Percentiles rank a stretch among this genome's conserved stretches.
Evolutionary conservation across 2,797 vertebrate species (phyloP).

Genomic region (Crocidura indochinensis): DNA sequence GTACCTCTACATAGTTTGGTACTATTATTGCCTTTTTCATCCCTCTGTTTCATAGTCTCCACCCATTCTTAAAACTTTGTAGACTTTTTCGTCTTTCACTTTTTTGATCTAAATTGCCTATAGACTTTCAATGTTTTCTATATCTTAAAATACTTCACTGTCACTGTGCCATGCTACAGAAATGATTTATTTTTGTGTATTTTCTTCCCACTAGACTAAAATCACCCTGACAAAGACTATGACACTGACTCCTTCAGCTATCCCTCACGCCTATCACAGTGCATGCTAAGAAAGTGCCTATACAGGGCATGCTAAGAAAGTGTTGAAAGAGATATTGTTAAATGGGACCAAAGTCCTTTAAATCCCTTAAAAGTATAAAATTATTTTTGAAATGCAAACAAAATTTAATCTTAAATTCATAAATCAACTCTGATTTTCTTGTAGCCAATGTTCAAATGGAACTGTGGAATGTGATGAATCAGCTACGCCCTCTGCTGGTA

Average conservation of each 20-base stretch:
- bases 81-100: background rate
- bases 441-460: slow-evolving; percentile 92
- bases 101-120: background rate
- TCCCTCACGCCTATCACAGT: background rate
- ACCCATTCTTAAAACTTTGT: background rate
- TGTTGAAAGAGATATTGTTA: slow-evolving; percentile 17
- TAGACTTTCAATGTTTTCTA: background rate
- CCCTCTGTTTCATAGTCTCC: background rate
- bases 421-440: slow-evolving; percentile 75
- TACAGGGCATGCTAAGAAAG: slow-evolving; percentile 13
- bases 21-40: background rate
- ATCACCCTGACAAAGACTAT: background rate
- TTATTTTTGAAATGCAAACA: slow-evolving; percentile 46
- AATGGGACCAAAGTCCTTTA: background rate
- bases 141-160: slow-evolving; percentile 24
- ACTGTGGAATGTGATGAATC: slow-evolving; percentile 91
- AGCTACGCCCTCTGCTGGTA: slow-evolving; percentile 89
- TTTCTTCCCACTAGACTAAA: background rate
- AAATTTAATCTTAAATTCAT: slow-evolving; percentile 2
- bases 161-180: background rate
- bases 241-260: background rate
- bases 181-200: background rate
- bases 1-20: background rate
- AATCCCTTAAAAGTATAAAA: background rate
- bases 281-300: slow-evolving; percentile 12